These are phyloP conservation scores for Caerostris darwini DNA, from an alignment of 1,140 invertebrate species.

Conservation along the genomic window DNA sequence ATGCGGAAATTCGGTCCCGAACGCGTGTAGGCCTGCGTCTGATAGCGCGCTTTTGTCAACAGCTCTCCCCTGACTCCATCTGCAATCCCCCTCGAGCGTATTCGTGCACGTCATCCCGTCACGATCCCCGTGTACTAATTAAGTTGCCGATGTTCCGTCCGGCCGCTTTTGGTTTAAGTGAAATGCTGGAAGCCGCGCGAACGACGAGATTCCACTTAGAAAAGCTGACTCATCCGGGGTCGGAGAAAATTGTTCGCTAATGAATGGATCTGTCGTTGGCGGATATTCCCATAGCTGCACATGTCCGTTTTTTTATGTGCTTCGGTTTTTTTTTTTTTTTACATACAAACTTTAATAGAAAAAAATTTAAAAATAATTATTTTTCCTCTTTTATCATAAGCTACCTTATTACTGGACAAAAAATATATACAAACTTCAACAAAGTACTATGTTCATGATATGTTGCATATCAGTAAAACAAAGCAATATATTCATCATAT, in stretches of 20 bases:
- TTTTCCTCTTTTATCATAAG: no score
- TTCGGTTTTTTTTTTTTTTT: background rate
- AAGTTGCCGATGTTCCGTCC: constrained; percentile 67
- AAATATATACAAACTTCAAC: no score
- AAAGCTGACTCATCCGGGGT: constrained; percentile 9
- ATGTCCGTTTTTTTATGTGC: background rate
- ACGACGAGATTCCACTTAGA: constrained; percentile 6
- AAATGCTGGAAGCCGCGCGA: background rate
- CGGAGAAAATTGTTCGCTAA: constrained; percentile 5
- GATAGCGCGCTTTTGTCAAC: constrained; percentile 58
- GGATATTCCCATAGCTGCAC: constrained; percentile 6
- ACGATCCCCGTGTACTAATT: constrained; percentile 56
- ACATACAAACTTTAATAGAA: no score
- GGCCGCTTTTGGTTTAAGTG: constrained; percentile 58
- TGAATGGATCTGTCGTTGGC: background rate
- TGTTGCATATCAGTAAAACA: no score
- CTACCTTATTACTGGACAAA: no score
- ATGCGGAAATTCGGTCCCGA: background rate
- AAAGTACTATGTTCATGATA: no score
- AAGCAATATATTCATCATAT: no score
- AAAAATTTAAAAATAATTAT: no score
- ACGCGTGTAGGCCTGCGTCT: background rate
- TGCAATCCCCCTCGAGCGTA: background rate
- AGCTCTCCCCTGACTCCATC: background rate
- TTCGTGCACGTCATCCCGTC: constrained; percentile 25